phyloP scores from a whole-genome alignment of 2,888 invertebrate genomes.

The Thelaira solivaga region DNA sequence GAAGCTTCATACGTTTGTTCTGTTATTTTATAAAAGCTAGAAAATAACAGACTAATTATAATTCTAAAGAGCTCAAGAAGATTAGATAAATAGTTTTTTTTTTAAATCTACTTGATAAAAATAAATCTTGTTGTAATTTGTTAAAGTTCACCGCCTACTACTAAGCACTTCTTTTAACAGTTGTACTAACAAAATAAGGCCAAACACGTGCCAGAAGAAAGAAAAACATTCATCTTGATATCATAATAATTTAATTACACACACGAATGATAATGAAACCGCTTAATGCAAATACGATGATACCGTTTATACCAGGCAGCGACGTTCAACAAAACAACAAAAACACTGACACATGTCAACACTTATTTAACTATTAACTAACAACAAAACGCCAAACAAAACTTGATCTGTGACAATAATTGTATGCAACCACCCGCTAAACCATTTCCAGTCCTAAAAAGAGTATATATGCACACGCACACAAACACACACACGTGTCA shows the following conservation, averaged over 20 bases:
- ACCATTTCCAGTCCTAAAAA: constrained; percentile 1
- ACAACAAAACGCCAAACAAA: constrained; percentile 27
- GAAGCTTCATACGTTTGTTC: too few relatives aligned
- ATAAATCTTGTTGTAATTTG: background rate
- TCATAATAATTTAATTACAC: constrained; percentile 66
- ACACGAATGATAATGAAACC: constrained; percentile 52
- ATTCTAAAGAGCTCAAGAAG: too few relatives aligned
- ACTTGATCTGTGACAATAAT: constrained; percentile 30
- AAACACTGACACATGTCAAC: constrained; percentile 49
- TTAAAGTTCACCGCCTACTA: background rate
- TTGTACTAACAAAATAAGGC: constrained; percentile 50
- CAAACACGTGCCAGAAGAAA: constrained; percentile 39
- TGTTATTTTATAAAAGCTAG: too few relatives aligned
- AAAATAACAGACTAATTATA: too few relatives aligned
- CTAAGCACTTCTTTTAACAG: constrained; percentile 13
- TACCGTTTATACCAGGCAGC: constrained; percentile 24
- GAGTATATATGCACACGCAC: background rate
- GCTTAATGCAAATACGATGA: constrained; percentile 60
- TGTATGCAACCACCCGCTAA: constrained; percentile 43
- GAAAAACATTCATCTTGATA: constrained; percentile 4
- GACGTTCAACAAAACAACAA: constrained; percentile 14
- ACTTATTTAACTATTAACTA: constrained; percentile 47
- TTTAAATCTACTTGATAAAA: background rate
- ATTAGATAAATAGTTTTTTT: too few relatives aligned
- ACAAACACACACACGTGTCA: constrained; percentile 42